Percentiles rank a stretch among this genome's conserved stretches.
phyloP scores from a whole-genome alignment of 2,113 vertebrate genomes.

The Rhabdornis inornatus region DNA sequence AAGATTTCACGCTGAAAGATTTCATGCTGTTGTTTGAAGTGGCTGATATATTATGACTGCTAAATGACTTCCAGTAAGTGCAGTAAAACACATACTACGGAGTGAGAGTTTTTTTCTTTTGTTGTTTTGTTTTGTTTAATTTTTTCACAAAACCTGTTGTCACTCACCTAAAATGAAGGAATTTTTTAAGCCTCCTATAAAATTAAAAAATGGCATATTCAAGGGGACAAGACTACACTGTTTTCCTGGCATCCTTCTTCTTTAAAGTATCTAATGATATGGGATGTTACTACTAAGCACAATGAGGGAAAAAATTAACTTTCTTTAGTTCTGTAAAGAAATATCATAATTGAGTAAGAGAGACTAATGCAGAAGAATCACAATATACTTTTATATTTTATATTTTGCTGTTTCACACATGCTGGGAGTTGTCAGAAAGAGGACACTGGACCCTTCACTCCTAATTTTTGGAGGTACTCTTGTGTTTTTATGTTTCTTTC shows the following conservation, averaged over 20 bases:
- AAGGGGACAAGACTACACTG: neutral
- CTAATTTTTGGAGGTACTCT: neutral
- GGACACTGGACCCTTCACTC: neutral
- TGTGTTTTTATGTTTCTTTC: neutral
- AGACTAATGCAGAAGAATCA: neutral
- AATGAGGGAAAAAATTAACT: fast-evolving
- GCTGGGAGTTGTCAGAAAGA: neutral
- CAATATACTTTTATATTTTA: fast-evolving
- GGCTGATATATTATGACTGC: neutral
- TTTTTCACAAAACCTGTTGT: neutral
- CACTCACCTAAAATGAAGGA: neutral
- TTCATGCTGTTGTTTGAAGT: neutral
- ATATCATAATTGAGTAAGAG: neutral
- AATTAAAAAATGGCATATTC: neutral
- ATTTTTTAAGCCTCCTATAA: neutral
- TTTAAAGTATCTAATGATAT: neutral
- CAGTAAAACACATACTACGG: neutral
- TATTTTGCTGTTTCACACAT: neutral
- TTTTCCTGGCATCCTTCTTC: neutral
- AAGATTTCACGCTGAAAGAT: neutral
- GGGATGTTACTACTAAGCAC: neutral
- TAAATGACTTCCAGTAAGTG: neutral
- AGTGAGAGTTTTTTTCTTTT: neutral
- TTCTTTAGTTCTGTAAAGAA: neutral
- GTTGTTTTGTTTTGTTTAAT: neutral